Evolutionary conservation across 2,888 invertebrate species (phyloP).

Genomic region (Athalia circularis): DNA sequence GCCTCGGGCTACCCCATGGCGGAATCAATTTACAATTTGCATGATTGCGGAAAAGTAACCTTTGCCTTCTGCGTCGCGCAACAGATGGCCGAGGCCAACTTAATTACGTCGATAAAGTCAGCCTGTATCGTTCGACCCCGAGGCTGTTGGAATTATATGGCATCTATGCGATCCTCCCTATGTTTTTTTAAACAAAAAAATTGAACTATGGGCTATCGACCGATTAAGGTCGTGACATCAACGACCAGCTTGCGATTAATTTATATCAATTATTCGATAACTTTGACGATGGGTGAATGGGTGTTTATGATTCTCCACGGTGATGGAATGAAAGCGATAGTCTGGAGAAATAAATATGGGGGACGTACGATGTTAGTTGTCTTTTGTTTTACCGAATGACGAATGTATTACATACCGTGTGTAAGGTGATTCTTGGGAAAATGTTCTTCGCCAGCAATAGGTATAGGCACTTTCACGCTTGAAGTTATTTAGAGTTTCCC

Average conservation of each 20-base stretch:
- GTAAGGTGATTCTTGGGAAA: neutral
- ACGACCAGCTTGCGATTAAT: slow-evolving; percentile 14
- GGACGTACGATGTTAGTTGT: slow-evolving; percentile 16
- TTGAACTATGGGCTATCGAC: neutral
- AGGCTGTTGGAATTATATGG: slow-evolving; percentile 1
- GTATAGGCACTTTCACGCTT: slow-evolving; percentile 32
- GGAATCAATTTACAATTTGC: slow-evolving; percentile 42
- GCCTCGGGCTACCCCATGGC: slow-evolving; percentile 31
- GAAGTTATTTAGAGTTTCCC: slow-evolving; percentile 42
- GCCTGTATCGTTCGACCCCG: slow-evolving; percentile 28
- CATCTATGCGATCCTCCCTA: neutral
- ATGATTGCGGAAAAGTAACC: slow-evolving; percentile 44
- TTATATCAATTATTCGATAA: slow-evolving; percentile 10
- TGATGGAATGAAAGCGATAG: neutral
- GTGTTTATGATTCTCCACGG: slow-evolving; percentile 5
- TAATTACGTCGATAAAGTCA: slow-evolving; percentile 30
- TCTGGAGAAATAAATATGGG: neutral
- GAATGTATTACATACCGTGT: neutral
- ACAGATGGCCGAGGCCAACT: slow-evolving; percentile 38
- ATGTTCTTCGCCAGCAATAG: slow-evolving; percentile 13
- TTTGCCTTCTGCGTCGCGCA: slow-evolving; percentile 38
- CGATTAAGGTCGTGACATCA: slow-evolving; percentile 27
- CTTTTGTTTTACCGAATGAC: slow-evolving; percentile 17
- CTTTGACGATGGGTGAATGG: slow-evolving; percentile 18
- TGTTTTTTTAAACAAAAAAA: neutral